Evolutionary conservation across 2,888 invertebrate genomes (phyloP).

Genomic region (Baccha elongata): DNA sequence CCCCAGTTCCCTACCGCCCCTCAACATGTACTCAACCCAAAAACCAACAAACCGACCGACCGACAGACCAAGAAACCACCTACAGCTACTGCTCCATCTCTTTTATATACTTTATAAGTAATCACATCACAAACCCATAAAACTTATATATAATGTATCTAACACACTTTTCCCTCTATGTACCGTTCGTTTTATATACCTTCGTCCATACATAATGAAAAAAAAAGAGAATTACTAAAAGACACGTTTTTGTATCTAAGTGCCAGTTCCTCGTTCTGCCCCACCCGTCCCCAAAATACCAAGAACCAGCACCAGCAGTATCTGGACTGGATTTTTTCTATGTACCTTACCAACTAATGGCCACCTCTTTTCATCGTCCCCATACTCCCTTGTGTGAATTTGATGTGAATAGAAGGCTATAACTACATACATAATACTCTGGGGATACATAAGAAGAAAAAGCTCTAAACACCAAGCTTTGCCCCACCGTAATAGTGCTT

Average conservation of each 20-base stretch:
- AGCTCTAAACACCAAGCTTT: constrained; percentile 61
- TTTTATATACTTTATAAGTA: constrained; percentile 52
- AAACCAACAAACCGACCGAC: constrained; percentile 44
- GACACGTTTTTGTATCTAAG: constrained; percentile 69
- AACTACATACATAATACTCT: constrained; percentile 4
- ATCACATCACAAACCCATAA: constrained; percentile 73
- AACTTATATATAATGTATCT: constrained; percentile 71
- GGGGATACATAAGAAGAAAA: constrained; percentile 41
- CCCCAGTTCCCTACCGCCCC: not conserved
- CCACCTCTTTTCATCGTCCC: constrained; percentile 55
- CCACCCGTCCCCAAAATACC: constrained; percentile 10
- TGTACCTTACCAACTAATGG: constrained; percentile 68
- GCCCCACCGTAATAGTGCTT: constrained; percentile 43
- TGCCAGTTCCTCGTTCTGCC: constrained; percentile 43
- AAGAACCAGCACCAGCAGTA: constrained; percentile 8
- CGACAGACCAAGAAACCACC: constrained; percentile 62
- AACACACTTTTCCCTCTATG: constrained; percentile 69
- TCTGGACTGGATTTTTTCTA: constrained; percentile 58
- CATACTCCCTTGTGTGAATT: constrained; percentile 27
- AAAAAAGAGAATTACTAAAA: constrained; percentile 37
- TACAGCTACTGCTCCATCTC: constrained; percentile 63
- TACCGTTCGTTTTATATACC: constrained; percentile 35
- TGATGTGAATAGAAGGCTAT: constrained; percentile 4
- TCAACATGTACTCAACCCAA: constrained; percentile 31
- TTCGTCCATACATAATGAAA: constrained; percentile 44